Evolutionary conservation across 2,113 vertebrate genomes (phyloP), one percentile per base, ranked within the genome.

Genomic region (Gymnogyps californianus): DNA sequence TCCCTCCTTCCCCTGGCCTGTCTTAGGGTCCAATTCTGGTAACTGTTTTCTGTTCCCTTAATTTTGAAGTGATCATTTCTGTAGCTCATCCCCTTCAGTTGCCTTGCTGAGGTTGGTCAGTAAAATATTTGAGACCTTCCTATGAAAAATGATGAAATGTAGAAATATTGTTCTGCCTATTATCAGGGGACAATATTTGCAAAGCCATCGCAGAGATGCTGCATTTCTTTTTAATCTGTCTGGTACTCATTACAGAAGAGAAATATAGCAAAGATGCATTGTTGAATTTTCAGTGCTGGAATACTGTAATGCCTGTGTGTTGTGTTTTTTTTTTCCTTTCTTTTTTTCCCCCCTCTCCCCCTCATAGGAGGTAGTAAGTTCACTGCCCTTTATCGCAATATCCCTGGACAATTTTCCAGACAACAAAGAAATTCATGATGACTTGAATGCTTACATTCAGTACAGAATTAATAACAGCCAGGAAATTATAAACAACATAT

Each of bases 401-500:
- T 99, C 99, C 72, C 96, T 99, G 95, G 99, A 99, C 78, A 98
- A 98, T 96, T 99, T 99, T 78, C 97, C 98, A 0, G 98, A 99
- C 88, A 99, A 98, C 97, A 98, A 98, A 89, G 99, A 99, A 93
- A 99, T 99, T 87, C 97, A 98, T n/a, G 96, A 97, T 3, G 99
- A 99, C 97, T 98, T 99, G 97, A 99, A 99, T 5, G 98, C 99
- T 16, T 99, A 99, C 13, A 98, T 99, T 97, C 99, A 99, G 97
- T 98, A 99, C 97, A 98, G 99, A 75, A 98, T 99, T 93, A 98
- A 97, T 55, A 98, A 97, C 97, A 99, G 99, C 98, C 98, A 98
- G 80, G 99, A 99, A 78, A 99, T 99, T 89, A 97, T 99, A 94
- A 99, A 98, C 98, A 99, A 99, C 96, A 99, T 99, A 72, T 99